Base-by-base conservation (phyloP, 2,113 vertebrate genomes). In the Neopipo cinnamomea region DNA sequence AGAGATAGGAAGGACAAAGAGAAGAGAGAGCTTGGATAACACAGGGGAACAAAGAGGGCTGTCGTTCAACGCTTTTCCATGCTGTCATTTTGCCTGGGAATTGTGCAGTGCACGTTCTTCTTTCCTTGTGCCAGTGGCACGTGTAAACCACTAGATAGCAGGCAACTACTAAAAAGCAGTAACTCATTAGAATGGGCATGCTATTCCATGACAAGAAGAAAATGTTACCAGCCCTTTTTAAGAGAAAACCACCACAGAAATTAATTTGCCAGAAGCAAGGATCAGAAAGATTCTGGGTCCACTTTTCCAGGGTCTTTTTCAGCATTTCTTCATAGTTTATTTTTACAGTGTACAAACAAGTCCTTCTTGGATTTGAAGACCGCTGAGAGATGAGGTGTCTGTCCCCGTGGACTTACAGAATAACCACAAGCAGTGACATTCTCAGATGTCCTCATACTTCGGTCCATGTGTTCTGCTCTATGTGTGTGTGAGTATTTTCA, bases 301-400 rank as follows among this genome's bases (percentile, higher is more conserved):
- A 84, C 62, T 87, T 78, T 94, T 86, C 91, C 89, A 94, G 14
- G 58, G 15, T 25, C 56, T 74, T 95, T 90, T 65, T 87, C 66
- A 91, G 52, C 84, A 85, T 46, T 87, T 74, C 52, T 78, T 89
- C 61, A 35, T 27, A 81, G 46, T 77, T 93, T 89, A 58, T 91
- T 92, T 92, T 95, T 66, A 87, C 37, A 78, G 39, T n/a, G 53
- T 31, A 72, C 62, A 65, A 50, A 77, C 52, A 80, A 84, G 47
- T 71, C 52, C 52, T 92, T 14, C 56, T 95, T 93, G 84, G 66
- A 85, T 89, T 93, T 86, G 82, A 88, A 88, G 71, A 67, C 35
- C 67, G 41, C 39, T 67, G 67, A 85, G 56, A 68, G 50, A 66
- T 68, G 52, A 91, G 13, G 23, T 80, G 73, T 62, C 47, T 80